Evolutionary conservation across 2,113 vertebrate genomes (phyloP).

Genomic region (Thunnus thynnus): DNA sequence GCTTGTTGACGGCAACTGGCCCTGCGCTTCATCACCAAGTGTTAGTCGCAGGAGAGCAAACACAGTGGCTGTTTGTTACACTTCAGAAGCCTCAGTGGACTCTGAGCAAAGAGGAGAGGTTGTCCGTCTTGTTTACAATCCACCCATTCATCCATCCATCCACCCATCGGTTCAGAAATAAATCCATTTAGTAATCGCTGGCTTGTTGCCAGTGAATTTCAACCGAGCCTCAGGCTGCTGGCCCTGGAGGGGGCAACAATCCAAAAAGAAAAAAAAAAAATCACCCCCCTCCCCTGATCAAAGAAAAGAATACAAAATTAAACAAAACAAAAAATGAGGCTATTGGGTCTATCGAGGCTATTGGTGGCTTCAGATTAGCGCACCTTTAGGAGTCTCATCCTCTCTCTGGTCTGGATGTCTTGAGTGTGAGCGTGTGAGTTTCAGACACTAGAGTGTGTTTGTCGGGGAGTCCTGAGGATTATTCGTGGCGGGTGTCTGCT

Average conservation of each 20-base stretch:
- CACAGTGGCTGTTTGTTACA: conserved; percentile 48
- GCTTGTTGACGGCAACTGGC: conserved; percentile 71
- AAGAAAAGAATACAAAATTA: conserved; percentile 55
- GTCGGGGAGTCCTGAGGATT: conserved; percentile 73
- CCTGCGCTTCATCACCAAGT: conserved; percentile 57
- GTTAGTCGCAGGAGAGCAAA: conserved; percentile 46
- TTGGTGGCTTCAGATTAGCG: conserved; percentile 42
- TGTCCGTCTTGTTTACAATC: conserved; percentile 65
- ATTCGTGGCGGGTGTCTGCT: conserved; percentile 49
- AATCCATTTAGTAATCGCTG: conserved; percentile 63
- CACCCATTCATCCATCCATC: conserved; percentile 31
- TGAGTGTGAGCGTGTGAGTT: conserved; percentile 45
- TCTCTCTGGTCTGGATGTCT: conserved; percentile 48
- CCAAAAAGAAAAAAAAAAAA: conserved; percentile 23
- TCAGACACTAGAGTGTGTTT: conserved; percentile 50
- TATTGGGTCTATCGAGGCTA: conserved; percentile 64
- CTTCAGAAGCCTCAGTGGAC: conserved; percentile 54
- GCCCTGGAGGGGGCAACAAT: conserved; percentile 62
- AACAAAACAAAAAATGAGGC: conserved; percentile 62
- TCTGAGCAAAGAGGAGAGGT: conserved; percentile 55
- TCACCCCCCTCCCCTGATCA: conserved; percentile 47
- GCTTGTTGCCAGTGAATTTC: conserved; percentile 52
- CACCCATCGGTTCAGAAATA: conserved; percentile 47
- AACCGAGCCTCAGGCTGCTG: conserved; percentile 59
- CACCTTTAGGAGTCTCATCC: conserved; percentile 70